Base-by-base conservation (phyloP, 2,797 vertebrate species). In the Alosa sapidissima region DNA sequence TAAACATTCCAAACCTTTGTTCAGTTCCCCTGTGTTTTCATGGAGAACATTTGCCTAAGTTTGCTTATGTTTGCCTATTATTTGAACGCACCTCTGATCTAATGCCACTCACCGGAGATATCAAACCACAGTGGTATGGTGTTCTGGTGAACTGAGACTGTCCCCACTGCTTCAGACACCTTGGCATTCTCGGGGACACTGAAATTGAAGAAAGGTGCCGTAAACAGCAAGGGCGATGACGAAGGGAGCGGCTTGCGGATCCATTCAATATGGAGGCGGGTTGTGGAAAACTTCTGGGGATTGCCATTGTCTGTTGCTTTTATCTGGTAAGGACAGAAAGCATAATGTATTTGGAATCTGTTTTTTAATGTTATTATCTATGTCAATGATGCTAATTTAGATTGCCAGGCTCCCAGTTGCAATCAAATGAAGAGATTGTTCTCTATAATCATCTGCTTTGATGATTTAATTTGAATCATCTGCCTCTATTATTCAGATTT, bases 261-360 rank as follows among this genome's bases (percentile, higher is more conserved):
- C 98, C 98, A 99, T 91, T 98, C 96, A 24, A 99, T 95, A 47
- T 97, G 95, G 87, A 99, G 96, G 47, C 96, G 95, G 24, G 96
- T 95, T 3, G 95, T 97, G 0, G 98, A 97, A 85, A 96, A 99
- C 83, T 97, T 94, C 28, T 97, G 96, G 33, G 97, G 97, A 8
- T 95, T 96, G 1, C 98, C 98, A n/a, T 96, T 94, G 90, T 99
- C 98, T 88, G 96, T 95, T 0, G 97, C 98, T 94, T 98, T 98
- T 87, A 99, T 99, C 98, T 99, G 87, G 90, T 92, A 60, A 47
- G 87, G 36, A 51, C 60, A 84, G n/a, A 28, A 45, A 41, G 19
- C 1, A 33, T 19, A 21, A 62, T 24, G 58, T 62, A 21, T 62
- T 62, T 62, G n/a, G n/a, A 62, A 10, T 62, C 7, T 51, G n/a